A percentile compares a stretch with the other conserved stretches of the same genome.
phyloP scores from a whole-genome alignment of 2,888 invertebrate species.

The Eristalis tenax region DNA sequence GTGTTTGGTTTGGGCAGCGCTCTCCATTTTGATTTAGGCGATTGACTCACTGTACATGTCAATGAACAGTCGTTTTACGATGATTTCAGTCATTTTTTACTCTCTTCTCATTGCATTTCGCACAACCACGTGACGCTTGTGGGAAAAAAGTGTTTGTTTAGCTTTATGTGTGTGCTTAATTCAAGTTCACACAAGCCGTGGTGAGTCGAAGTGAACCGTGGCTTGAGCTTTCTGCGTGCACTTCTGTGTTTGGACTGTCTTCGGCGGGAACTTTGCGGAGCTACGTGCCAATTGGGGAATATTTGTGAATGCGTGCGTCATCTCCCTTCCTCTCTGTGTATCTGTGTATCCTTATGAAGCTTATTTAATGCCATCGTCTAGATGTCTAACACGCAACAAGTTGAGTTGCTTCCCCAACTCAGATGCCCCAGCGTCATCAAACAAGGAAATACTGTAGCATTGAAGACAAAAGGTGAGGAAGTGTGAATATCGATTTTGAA shows the following conservation, averaged over 20 bases:
- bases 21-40: neutral
- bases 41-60: constrained; percentile 1
- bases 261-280: neutral
- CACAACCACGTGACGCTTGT: constrained; percentile 28
- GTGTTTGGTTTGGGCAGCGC: neutral
- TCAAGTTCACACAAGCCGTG: constrained; percentile 39
- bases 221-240: neutral
- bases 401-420: neutral
- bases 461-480: no score
- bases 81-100: constrained; percentile 12
- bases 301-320: neutral
- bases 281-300: no score
- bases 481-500: no score
- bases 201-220: neutral
- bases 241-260: no score
- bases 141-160: constrained; percentile 5
- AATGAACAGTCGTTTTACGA: constrained; percentile 8
- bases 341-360: neutral
- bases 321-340: neutral
- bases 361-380: neutral
- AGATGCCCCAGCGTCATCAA: no score
- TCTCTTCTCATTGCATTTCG: neutral
- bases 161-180: neutral
- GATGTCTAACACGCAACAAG: neutral
- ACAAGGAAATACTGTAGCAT: no score